phyloP scores from a whole-genome alignment of 37 sponge, comb jelly and placozoan genomes.

The Cliona cf. orientalis region DNA sequence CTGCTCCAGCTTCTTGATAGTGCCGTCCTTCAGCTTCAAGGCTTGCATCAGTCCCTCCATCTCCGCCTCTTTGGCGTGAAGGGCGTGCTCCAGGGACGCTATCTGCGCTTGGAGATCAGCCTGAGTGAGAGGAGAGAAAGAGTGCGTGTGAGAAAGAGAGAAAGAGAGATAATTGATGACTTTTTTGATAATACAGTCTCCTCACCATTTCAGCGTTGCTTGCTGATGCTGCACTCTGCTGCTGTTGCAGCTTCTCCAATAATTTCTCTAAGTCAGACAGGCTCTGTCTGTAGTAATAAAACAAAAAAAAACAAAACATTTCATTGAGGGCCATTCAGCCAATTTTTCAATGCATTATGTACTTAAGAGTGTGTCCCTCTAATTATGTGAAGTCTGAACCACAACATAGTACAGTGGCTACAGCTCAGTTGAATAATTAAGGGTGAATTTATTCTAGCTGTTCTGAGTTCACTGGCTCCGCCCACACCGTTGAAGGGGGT shows the following conservation, averaged over 20 bases:
- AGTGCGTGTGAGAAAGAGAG: background rate
- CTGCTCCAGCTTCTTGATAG: slow-evolving; percentile 44
- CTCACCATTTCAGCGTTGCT: slow-evolving; percentile 43
- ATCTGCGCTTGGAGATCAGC: slow-evolving; percentile 39
- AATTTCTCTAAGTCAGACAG: slow-evolving; percentile 37
- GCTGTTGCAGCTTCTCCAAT: slow-evolving; percentile 35
- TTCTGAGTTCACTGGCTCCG: slow-evolving; percentile 36
- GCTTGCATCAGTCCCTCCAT: slow-evolving; percentile 49
- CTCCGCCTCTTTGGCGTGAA: slow-evolving; percentile 59
- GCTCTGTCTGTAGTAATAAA: slow-evolving; percentile 14
- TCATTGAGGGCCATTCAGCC: no score
- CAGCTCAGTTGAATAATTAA: no score
- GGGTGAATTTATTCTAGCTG: slow-evolving; percentile 15
- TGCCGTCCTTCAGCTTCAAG: slow-evolving; percentile 17
- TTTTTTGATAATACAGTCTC: background rate
- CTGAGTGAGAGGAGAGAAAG: slow-evolving; percentile 12
- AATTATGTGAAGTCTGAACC: no score
- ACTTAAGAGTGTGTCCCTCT: no score
- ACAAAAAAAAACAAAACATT: no score
- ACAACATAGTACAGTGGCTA: no score
- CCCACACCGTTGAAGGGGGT: background rate
- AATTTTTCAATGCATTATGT: no score
- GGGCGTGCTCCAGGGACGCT: slow-evolving; percentile 34
- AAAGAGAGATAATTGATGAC: background rate
- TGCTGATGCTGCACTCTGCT: slow-evolving; percentile 1